Base-by-base conservation (phyloP, 2,797 vertebrate species). In the Leptodactylus fallax region DNA sequence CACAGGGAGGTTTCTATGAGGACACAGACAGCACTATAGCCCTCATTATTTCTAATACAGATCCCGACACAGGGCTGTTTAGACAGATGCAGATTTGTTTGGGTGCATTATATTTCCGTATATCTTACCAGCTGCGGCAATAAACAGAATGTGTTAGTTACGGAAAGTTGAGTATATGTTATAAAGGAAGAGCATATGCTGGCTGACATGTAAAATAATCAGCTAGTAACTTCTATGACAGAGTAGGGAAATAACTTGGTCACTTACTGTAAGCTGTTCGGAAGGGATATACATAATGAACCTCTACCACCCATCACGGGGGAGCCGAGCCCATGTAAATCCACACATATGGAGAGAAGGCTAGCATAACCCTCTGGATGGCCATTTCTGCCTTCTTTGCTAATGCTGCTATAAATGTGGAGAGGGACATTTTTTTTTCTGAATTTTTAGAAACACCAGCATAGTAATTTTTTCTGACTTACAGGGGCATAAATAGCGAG, bases 31-130 rank as follows among this genome's bases (percentile, higher is more conserved):
- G 11, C 4, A 63, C 4, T 10, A 79, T 17, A 56, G 56, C 7
- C 74, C 21, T 25, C 16, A 27, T 27, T 55, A 56, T 23, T 25
- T 78, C 17, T 56, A 79, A 55, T 36, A 17, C 3, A 60, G 10
- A 79, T 36, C 55, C 21, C 16, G 27, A 19, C 8, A 12, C 16
- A 16, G 12, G 2, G 8, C 14, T 79, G 55, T 79, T 58, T 79
- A 79, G 55, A 58, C 78, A 79, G 78, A 79, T 58, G 77, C 51
- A 56, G 16, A 27, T 12, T 4, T 79, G 25, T 60, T 79, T 79
- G 14, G 53, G 55, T 60, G 55, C 78, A 79, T 79, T 58, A 58
- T 58, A 60, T 36, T 79, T 79, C 55, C 17, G 78, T 19, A 79
- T 36, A 79, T 60, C 55, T 11, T 79, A 79, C 78, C 1, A 60